Base-by-base conservation (phyloP, 1,140 invertebrate species). In the Heliconius melpomene region DNA sequence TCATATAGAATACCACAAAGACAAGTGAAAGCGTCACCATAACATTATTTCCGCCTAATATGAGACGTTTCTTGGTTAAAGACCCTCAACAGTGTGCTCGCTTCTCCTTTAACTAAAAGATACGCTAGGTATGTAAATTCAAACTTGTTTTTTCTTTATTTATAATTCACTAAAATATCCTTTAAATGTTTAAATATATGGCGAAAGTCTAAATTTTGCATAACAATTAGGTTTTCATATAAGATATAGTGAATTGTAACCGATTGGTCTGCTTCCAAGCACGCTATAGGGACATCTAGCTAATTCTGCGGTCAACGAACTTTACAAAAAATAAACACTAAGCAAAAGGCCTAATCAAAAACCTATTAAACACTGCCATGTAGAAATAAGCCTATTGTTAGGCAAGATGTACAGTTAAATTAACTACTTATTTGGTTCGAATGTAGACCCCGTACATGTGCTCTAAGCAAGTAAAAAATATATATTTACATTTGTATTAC, bases 261-360 rank as follows among this genome's bases (percentile, higher is more conserved):
- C 38, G 26, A 79, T 79, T 70, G 60, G 66, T 71, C 46, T 38
- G 46, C 11, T 60, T 46, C 50, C 66, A 75, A 74, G 50, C 78
- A 79, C 73, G 78, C 78, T 79, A 75, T 74, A 79, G 66, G 26
- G 60, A 75, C 78, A 79, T 79, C 78, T 70, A 79, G 32, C 46
- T 71, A 50, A 46, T 75, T 32, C 38, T 32, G 54, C 52, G 78
- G 40, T 3, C 57, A 57, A 32, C 36, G 72, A 79, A 57, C 78
- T 57, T 7, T 70, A 38, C 38, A 74, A 74, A 74, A 60, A 57
- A 46, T 52, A 46, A 66, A 54, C 13, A 60, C n/a, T 79, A 32
- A 73, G 26, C 23, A 32, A 36, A 66, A 46, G 11, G 6, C 9
- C 46, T 72, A 36, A 75, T 74, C 54, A 60, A 75, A 75, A 36